Conservation (phyloP, 37 sponge, comb jelly and placozoan genomes). For the Spongilla lacustris region DNA sequence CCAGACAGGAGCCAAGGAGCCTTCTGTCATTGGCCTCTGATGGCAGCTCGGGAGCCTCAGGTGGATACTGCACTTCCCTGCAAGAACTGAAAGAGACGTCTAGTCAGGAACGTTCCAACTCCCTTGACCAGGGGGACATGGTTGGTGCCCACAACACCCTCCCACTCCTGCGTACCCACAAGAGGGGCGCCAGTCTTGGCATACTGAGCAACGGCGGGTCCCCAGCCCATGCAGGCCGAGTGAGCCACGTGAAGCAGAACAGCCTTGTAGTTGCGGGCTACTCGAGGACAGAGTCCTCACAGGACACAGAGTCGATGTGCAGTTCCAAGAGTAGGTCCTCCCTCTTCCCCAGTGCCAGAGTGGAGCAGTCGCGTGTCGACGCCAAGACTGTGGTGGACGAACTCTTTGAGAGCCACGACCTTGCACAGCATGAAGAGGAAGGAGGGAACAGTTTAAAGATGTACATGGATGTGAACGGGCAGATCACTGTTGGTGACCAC, state of each 20-base stretch:
- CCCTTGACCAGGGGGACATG: not conserved
- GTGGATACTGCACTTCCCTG: not conserved
- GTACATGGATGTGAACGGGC: constrained; percentile 24
- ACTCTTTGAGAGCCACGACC: constrained; percentile 23
- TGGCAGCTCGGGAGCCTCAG: not conserved
- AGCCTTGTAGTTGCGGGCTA: not conserved
- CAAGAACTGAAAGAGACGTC: not conserved
- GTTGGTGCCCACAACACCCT: not conserved
- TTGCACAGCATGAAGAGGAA: not conserved
- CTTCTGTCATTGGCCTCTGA: not conserved
- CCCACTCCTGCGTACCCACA: not conserved
- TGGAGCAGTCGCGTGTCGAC: constrained; percentile 59
- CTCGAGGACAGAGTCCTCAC: not conserved
- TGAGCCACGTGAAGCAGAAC: constrained; percentile 12
- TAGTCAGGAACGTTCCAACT: not conserved
- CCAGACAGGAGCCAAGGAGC: not conserved
- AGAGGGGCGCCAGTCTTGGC: not conserved
- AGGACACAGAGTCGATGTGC: constrained; percentile 26
- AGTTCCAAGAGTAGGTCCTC: constrained; percentile 14
- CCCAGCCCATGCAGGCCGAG: constrained; percentile 46
- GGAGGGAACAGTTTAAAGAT: constrained; percentile 20
- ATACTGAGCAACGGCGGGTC: not conserved
- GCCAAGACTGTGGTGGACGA: constrained; percentile 45
- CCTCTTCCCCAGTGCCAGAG: constrained; percentile 8
- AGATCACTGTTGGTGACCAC: constrained; percentile 15